phyloP scores from a whole-genome alignment of 2,113 vertebrate species.

The Acinonyx jubatus region DNA sequence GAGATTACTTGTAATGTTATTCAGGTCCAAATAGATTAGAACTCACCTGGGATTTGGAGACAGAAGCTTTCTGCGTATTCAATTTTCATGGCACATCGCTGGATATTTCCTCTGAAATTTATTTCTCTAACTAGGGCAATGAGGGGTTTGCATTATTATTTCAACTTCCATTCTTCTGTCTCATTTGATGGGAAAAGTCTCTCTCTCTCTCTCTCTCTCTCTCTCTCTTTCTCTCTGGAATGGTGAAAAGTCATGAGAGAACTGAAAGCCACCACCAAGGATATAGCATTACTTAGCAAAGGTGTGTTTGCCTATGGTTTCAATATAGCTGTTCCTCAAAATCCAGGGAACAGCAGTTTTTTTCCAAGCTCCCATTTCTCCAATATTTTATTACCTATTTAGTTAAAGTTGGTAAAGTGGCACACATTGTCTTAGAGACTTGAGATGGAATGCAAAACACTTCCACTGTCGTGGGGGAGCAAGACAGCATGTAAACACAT shows the following conservation, averaged over 20 bases:
- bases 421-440: neutral
- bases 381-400: neutral
- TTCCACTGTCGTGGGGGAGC: neutral
- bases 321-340: neutral
- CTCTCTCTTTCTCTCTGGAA: neutral
- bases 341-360: neutral
- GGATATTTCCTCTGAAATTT: constrained; percentile 28
- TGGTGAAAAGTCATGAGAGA: neutral
- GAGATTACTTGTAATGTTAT: constrained; percentile 28
- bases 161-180: neutral
- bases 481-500: neutral
- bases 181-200: neutral
- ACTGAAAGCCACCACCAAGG: neutral
- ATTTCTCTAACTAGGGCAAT: neutral
- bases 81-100: neutral
- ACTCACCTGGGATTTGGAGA: neutral
- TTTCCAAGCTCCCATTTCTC: neutral
- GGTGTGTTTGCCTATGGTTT: neutral
- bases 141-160: neutral
- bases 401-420: neutral
- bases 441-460: neutral
- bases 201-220: too few relatives aligned
- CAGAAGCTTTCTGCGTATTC: neutral
- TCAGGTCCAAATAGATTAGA: constrained; percentile 15
- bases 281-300: neutral